Conservation (phyloP, 2,113 vertebrate genomes). For the Cyrtonyx montezumae region DNA sequence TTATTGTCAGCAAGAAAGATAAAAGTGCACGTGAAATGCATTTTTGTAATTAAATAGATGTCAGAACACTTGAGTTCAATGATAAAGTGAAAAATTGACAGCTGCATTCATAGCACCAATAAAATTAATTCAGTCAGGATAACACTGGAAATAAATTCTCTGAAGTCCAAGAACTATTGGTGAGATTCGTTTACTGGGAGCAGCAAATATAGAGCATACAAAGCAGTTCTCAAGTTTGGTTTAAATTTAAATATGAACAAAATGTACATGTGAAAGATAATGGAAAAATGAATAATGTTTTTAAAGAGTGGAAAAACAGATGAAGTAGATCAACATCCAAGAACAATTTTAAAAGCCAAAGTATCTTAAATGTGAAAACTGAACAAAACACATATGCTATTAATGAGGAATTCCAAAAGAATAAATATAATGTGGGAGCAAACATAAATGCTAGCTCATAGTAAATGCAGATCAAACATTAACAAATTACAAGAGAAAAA, state of each 20-base stretch:
- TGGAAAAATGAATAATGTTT: neutral
- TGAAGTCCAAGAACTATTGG: neutral
- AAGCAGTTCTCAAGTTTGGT: neutral
- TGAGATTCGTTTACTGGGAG: neutral
- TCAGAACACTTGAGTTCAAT: neutral
- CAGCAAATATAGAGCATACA: neutral
- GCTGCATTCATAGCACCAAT: neutral
- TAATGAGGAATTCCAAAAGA: neutral
- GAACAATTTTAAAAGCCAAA: neutral
- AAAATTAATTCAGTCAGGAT: constrained; percentile 11
- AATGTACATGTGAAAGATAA: neutral
- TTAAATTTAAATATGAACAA: neutral
- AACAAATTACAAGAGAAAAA: neutral
- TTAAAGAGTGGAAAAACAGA: neutral
- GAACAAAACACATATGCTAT: neutral
- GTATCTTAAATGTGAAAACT: neutral
- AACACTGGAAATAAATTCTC: constrained; percentile 46
- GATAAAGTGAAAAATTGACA: neutral
- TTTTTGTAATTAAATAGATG: neutral
- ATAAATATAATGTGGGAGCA: neutral
- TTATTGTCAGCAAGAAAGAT: neutral
- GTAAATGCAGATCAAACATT: neutral
- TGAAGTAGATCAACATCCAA: neutral
- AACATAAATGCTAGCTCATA: neutral
- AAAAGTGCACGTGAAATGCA: neutral